These are phyloP conservation scores for Zaprionus bogoriensis DNA, from an alignment of 2,888 invertebrate genomes.

Conservation along the genomic window DNA sequence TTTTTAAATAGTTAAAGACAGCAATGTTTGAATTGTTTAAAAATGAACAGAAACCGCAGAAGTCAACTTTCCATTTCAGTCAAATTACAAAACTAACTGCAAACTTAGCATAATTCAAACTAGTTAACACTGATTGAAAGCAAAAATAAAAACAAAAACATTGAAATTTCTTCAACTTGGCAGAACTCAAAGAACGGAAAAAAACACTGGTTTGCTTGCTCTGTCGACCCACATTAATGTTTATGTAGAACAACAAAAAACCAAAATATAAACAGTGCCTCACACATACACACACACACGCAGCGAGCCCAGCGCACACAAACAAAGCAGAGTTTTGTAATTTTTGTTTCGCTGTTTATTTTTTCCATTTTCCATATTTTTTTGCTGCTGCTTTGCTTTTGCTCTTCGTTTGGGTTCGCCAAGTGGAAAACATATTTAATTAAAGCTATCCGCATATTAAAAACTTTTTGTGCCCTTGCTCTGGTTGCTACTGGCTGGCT, in stretches of 20 bases:
- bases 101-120: not conserved
- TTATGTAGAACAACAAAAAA: constrained; percentile 40
- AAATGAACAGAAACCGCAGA: too few relatives aligned
- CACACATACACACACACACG: constrained; percentile 8
- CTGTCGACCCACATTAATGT: constrained; percentile 59
- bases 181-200: constrained; percentile 12
- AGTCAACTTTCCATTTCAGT: not conserved
- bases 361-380: constrained; percentile 26
- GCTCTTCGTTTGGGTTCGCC: constrained; percentile 48
- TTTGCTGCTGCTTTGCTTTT: too few relatives aligned
- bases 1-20: too few relatives aligned
- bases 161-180: constrained; percentile 7
- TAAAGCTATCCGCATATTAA: constrained; percentile 79
- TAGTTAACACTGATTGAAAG: not conserved
- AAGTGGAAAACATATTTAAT: constrained; percentile 78
- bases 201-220: constrained; percentile 52
- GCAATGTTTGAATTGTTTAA: too few relatives aligned
- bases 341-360: constrained; percentile 30
- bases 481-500: constrained; percentile 6
- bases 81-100: not conserved
- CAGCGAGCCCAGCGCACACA: constrained; percentile 9
- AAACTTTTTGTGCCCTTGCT: constrained; percentile 50
- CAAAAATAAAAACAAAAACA: not conserved
- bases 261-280: constrained; percentile 35
- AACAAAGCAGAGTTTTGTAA: constrained; percentile 19